Evolutionary conservation across 35 echinoderm and acorn worm species (phyloP).

Genomic region (Apostichopus californicus): DNA sequence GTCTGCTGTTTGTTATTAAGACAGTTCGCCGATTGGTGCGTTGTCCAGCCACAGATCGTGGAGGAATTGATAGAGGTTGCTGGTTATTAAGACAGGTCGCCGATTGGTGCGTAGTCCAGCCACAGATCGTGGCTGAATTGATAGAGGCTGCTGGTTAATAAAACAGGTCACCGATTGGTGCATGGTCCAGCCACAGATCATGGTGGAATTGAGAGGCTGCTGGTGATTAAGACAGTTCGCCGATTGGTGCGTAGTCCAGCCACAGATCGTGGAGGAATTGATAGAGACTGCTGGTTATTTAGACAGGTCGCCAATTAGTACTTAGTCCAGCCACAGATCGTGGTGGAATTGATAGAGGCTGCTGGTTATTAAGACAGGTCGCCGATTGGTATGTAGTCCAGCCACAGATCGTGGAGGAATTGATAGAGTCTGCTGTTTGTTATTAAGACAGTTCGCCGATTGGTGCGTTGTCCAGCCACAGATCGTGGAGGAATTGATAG

Average conservation of each 20-base stretch:
- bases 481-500: constrained; percentile 79
- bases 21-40: no score
- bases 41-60: no score
- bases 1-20: no score
- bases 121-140: no score
- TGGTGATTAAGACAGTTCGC: constrained; percentile 60
- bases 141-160: no score
- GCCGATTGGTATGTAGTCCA: neutral
- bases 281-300: neutral
- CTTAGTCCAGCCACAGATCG: constrained; percentile 81
- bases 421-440: neutral
- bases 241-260: neutral
- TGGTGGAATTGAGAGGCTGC: constrained; percentile 71
- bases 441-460: constrained; percentile 78
- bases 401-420: no score
- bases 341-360: constrained; percentile 80
- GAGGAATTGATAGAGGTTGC: no score
- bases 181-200: constrained; percentile 80
- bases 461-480: constrained; percentile 84
- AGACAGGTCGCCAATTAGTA: constrained; percentile 80
- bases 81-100: no score
- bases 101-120: no score
- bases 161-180: constrained; percentile 80
- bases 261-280: no score
- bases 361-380: constrained; percentile 55